These are phyloP conservation scores for Aphrophora alni DNA, from an alignment of 2,888 invertebrate genomes.

Conservation along the genomic window DNA sequence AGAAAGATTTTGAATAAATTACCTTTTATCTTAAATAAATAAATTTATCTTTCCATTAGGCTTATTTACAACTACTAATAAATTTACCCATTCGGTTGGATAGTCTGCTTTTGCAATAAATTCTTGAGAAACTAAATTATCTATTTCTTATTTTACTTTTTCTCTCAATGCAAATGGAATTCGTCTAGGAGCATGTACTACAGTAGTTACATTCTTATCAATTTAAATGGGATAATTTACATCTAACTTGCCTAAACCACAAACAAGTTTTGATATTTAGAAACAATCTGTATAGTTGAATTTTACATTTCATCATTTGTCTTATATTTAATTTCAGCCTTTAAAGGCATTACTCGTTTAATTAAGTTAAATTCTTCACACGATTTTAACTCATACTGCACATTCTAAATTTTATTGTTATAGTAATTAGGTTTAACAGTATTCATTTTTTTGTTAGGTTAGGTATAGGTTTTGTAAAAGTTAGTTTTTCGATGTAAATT, in stretches of 20 bases:
- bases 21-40: too few species aligned
- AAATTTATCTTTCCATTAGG: neutral
- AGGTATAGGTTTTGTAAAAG: neutral
- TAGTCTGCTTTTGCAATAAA: neutral
- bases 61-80: conserved; percentile 38
- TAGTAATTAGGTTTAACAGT: too few species aligned
- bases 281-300: neutral
- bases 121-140: neutral
- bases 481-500: neutral
- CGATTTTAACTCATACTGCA: too few species aligned
- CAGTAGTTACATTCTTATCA: neutral
- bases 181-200: neutral
- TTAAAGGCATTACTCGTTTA: neutral
- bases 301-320: neutral
- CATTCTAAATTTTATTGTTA: too few species aligned
- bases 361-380: too few species aligned
- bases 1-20: conserved; percentile 50
- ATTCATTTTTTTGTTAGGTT: neutral
- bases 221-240: neutral
- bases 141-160: neutral
- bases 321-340: neutral
- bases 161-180: neutral
- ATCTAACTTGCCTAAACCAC: neutral
- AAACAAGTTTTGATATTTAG: neutral
- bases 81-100: neutral